Conservation (phyloP, 2,113 vertebrate species). For the Clarias macrocephalus region DNA sequence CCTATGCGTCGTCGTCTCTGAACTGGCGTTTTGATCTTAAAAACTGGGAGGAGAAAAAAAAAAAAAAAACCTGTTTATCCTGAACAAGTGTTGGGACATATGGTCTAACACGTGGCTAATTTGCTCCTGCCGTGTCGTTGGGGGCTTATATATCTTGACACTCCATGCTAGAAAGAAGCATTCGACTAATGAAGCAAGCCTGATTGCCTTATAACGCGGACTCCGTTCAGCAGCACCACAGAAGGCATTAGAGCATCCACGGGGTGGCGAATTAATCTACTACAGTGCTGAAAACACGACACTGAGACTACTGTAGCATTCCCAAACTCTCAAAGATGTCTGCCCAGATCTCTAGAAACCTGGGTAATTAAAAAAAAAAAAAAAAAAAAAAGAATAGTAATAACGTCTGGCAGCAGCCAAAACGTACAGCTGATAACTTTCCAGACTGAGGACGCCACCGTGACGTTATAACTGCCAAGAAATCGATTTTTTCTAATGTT, state of each 20-base stretch:
- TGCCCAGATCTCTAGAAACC: background rate
- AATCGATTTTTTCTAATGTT: slow-evolving; percentile 17
- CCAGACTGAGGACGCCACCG: background rate
- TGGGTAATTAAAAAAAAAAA: slow-evolving; percentile 18
- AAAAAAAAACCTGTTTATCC: background rate
- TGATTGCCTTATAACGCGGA: slow-evolving; percentile 48
- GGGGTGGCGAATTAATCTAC: slow-evolving; percentile 56
- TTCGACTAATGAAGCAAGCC: slow-evolving; percentile 52
- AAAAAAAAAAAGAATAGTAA: slow-evolving; percentile 1
- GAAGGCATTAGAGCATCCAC: slow-evolving; percentile 54
- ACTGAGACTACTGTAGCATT: slow-evolving; percentile 1
- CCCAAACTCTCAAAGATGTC: slow-evolving; percentile 47
- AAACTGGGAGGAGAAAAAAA: background rate
- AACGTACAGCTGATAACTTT: background rate
- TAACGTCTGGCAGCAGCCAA: background rate
- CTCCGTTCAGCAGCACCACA: slow-evolving; percentile 40
- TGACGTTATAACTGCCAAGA: slow-evolving; percentile 31
- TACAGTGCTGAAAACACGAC: slow-evolving; percentile 49
- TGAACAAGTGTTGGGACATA: slow-evolving; percentile 20
- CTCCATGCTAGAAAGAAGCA: slow-evolving; percentile 17
- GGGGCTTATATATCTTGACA: slow-evolving; percentile 10
- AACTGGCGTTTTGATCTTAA: background rate
- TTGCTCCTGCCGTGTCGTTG: slow-evolving; percentile 11
- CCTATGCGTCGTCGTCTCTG: background rate
- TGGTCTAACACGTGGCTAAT: slow-evolving; percentile 30